Conservation (phyloP, 2,797 vertebrate species). For the Taenioides sp. region DNA sequence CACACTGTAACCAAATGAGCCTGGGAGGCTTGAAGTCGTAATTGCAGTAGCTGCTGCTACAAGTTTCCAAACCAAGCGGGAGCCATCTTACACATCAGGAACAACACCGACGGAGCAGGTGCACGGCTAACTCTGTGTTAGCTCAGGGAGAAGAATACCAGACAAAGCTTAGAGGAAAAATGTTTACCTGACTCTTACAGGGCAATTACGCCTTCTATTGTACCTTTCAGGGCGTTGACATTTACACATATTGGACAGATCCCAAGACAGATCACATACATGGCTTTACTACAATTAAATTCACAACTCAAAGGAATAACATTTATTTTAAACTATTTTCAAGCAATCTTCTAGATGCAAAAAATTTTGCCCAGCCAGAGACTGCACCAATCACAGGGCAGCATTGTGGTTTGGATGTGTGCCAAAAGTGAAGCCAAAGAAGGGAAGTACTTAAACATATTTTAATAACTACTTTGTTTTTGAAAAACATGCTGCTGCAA, state of each 20-base stretch:
- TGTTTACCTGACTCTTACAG: background rate
- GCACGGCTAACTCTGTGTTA: constrained; percentile 19
- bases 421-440: too few species aligned
- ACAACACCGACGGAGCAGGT: constrained; percentile 56
- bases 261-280: background rate
- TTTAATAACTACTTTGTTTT: too few species aligned
- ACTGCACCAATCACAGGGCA: too few species aligned
- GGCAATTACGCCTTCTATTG: background rate
- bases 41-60: constrained; percentile 64
- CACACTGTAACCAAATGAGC: constrained; percentile 45
- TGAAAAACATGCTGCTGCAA: background rate
- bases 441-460: too few species aligned
- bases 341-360: too few species aligned
- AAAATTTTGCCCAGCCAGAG: background rate
- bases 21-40: constrained; percentile 61
- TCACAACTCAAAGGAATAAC: too few species aligned
- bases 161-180: constrained; percentile 7
- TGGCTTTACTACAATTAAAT: background rate
- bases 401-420: too few species aligned
- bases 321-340: too few species aligned
- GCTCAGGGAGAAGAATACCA: constrained; percentile 30
- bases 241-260: background rate
- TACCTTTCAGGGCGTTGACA: background rate
- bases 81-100: constrained; percentile 28
- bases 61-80: constrained; percentile 44